These are phyloP conservation scores for Subanguina moxae DNA, from an alignment of 1,140 invertebrate genomes.

Conservation along the genomic window DNA sequence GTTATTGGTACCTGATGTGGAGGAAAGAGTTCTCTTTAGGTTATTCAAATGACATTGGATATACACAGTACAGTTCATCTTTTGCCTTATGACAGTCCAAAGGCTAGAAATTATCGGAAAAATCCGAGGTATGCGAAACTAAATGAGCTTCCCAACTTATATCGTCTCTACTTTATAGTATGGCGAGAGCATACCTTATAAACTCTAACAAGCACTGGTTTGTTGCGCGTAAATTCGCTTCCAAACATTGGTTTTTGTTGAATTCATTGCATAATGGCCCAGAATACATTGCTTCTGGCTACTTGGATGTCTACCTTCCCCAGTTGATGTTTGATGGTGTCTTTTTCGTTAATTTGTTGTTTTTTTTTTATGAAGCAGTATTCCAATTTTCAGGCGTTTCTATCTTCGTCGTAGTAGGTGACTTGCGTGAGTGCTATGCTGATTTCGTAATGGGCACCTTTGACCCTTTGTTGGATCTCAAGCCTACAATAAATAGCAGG, in stretches of 20 bases:
- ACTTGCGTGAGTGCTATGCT: too few relatives aligned
- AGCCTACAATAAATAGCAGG: too few relatives aligned
- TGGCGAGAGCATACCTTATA: slow-evolving; percentile 74
- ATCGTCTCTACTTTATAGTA: slow-evolving; percentile 61
- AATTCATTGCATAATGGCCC: slow-evolving; percentile 75
- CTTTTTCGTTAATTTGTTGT: too few relatives aligned
- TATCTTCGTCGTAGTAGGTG: too few relatives aligned
- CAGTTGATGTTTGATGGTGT: too few relatives aligned
- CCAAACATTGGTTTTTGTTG: slow-evolving; percentile 76
- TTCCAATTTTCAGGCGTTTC: too few relatives aligned
- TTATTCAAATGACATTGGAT: slow-evolving; percentile 62
- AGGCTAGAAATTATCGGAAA: slow-evolving; percentile 60
- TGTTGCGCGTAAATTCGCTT: slow-evolving; percentile 72
- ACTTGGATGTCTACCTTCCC: slow-evolving; percentile 68
- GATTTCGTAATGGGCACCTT: too few relatives aligned
- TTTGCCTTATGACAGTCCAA: slow-evolving; percentile 69
- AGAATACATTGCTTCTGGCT: slow-evolving; percentile 74
- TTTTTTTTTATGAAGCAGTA: too few relatives aligned
- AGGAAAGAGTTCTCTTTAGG: too few relatives aligned
- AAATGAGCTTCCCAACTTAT: background rate
- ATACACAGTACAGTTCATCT: slow-evolving; percentile 74
- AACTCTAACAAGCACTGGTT: slow-evolving; percentile 81
- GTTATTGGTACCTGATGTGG: too few relatives aligned
- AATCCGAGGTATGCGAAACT: background rate
- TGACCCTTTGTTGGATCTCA: too few relatives aligned